A percentile compares a stretch with the other conserved stretches of the same genome.
These are phyloP conservation scores for Toxonevra muliebris DNA, from an alignment of 2,888 invertebrate genomes.

Conservation along the genomic window DNA sequence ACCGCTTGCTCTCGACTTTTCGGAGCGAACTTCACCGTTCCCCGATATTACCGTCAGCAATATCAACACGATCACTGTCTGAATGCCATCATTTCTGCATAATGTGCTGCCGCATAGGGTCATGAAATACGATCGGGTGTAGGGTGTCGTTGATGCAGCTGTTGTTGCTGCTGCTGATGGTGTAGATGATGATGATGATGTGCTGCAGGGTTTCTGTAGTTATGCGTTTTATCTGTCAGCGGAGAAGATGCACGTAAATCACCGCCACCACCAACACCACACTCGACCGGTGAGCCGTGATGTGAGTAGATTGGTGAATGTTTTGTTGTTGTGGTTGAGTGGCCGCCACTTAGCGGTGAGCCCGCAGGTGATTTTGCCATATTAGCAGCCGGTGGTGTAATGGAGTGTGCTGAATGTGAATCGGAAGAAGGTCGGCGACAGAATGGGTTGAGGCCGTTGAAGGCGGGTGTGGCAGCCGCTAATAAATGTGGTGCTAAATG, in stretches of 20 bases:
- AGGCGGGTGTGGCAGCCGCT: slow-evolving; percentile 49
- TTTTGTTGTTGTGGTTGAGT: slow-evolving; percentile 33
- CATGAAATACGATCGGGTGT: slow-evolving; percentile 63
- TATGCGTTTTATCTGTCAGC: slow-evolving; percentile 19
- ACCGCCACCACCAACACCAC: slow-evolving; percentile 34
- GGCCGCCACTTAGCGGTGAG: slow-evolving; percentile 36
- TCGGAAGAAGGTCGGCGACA: slow-evolving; percentile 66
- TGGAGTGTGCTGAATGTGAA: slow-evolving; percentile 68
- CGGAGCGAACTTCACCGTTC: not conserved
- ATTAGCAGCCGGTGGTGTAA: slow-evolving; percentile 63
- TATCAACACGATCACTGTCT: slow-evolving; percentile 47
- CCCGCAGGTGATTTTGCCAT: slow-evolving; percentile 40
- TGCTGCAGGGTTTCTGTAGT: slow-evolving; percentile 27
- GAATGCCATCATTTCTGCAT: slow-evolving; percentile 58
- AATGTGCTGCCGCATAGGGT: slow-evolving; percentile 57
- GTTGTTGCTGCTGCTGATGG: slow-evolving; percentile 43
- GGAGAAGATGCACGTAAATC: slow-evolving; percentile 26
- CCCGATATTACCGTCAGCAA: not conserved
- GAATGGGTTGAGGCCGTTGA: slow-evolving; percentile 61
- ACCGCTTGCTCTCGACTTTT: slow-evolving; percentile 2
- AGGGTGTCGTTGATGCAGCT: slow-evolving; percentile 41
- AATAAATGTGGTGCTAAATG: slow-evolving; percentile 64
- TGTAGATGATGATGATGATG: slow-evolving; percentile 28
- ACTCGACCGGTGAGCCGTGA: slow-evolving; percentile 42
- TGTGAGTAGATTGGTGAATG: slow-evolving; percentile 39